Evolutionary conservation across 2,113 vertebrate species (phyloP).

Genomic region (Anser cygnoides): DNA sequence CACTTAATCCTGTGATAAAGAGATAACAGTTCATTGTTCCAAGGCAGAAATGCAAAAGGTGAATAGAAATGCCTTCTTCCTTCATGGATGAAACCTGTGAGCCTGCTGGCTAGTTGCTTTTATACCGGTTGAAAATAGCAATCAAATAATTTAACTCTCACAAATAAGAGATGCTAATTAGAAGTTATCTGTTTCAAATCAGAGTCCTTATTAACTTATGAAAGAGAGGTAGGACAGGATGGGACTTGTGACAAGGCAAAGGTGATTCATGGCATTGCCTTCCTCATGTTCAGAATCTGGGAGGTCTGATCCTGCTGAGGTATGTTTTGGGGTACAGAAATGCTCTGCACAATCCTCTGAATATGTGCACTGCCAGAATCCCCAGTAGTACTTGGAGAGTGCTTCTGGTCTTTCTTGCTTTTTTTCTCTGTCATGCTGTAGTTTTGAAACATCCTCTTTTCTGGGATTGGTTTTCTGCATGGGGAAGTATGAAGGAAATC

Average conservation of each 20-base stretch:
- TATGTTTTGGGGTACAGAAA: neutral
- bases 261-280: neutral
- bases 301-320: neutral
- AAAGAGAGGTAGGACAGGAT: neutral
- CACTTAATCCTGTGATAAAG: neutral
- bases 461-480: neutral
- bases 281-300: neutral
- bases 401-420: neutral
- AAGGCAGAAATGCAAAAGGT: neutral
- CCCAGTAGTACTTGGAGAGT: neutral
- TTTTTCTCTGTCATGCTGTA: neutral
- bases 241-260: neutral
- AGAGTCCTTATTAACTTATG: neutral
- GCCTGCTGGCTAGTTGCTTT: neutral
- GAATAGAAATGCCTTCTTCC: neutral
- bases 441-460: neutral
- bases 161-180: neutral
- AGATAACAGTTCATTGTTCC: neutral
- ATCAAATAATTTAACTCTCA: neutral
- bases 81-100: neutral
- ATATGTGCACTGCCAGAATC: neutral
- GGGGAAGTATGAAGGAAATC: neutral
- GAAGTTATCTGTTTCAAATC: neutral
- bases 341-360: neutral
- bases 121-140: neutral